Base-by-base conservation (phyloP, 2,888 invertebrate genomes). In the Leucoma salicis region DNA sequence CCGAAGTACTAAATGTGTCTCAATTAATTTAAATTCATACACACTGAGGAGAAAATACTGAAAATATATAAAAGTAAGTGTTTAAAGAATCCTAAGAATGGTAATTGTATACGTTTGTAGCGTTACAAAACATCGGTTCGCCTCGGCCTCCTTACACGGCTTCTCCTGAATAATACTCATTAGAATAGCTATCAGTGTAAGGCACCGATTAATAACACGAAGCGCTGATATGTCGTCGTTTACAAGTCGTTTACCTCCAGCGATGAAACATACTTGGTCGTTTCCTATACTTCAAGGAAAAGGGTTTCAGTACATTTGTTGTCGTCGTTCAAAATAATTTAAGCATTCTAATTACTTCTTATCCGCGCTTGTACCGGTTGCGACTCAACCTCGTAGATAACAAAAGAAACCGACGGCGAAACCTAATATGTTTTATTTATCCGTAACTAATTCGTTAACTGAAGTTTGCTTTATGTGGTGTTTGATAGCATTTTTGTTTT, bases 161-260 rank as follows among this genome's bases (percentile, higher is more conserved):
- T 69, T 73, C 72, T 77, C 66, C 67, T 67, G 74, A 70, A 71
- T 62, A 71, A 57, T 66, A 70, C 82, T 89, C 86, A 89, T 89
- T 89, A 87, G 88, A 89, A 89, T 89, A 86, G 82, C 77, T 89
- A 89, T 89, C 89, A 78, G 78, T 74, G 79, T 72, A 74, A 79
- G 74, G 78, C 82, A 76, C 80, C 82, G 85, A 87, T 87, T 86
- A 87, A 87, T 83, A 86, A 85, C 78, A 78, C 64, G 78, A 71
- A 63, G 66, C 70, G 73, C 73, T 75, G 78, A 75, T 79, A 81
- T 57, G 68, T 70, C 67, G 81, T 74, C 82, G 76, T 82, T 86
- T 79, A 81, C 79, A 80, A 73, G 88, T 87, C 88, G 81, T 87
- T 89, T 87, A 87, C 88, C 88, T 88, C 77, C 66, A 66, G 61